Percentiles rank a stretch among this genome's conserved stretches.
Evolutionary conservation across 2,113 vertebrate species (phyloP).

Genomic region (Chroicocephalus ridibundus): DNA sequence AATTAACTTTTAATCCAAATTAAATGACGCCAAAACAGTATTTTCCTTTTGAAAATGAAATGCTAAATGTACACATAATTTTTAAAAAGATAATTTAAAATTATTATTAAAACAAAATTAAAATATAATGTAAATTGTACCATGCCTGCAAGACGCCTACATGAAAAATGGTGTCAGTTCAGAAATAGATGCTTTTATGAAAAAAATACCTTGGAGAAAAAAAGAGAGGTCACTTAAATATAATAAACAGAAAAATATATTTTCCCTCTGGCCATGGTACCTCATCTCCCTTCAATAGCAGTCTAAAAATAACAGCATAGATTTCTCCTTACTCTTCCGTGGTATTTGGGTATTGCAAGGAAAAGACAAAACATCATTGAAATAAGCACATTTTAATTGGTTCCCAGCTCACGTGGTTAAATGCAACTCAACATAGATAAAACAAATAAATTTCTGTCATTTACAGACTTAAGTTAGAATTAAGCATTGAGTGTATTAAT

Average conservation of each 20-base stretch:
- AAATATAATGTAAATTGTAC: neutral
- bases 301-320: neutral
- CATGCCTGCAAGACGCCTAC: neutral
- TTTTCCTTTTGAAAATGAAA: neutral
- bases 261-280: neutral
- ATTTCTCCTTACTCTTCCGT: neutral
- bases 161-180: neutral
- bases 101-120: neutral
- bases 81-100: neutral
- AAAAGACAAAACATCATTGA: neutral
- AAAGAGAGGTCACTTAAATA: neutral
- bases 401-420: neutral
- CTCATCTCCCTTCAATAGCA: neutral
- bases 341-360: neutral
- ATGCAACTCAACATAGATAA: neutral
- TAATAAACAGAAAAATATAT: neutral
- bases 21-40: neutral
- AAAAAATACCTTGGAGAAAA: neutral
- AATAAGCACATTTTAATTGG: neutral
- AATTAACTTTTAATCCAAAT: neutral
- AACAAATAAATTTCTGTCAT: neutral
- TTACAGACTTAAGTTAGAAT: neutral
- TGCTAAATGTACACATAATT: neutral
- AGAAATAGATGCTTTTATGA: neutral
- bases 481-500: neutral